Base-by-base conservation (phyloP, 2,888 invertebrate genomes). In the Sussaba pulchella region DNA sequence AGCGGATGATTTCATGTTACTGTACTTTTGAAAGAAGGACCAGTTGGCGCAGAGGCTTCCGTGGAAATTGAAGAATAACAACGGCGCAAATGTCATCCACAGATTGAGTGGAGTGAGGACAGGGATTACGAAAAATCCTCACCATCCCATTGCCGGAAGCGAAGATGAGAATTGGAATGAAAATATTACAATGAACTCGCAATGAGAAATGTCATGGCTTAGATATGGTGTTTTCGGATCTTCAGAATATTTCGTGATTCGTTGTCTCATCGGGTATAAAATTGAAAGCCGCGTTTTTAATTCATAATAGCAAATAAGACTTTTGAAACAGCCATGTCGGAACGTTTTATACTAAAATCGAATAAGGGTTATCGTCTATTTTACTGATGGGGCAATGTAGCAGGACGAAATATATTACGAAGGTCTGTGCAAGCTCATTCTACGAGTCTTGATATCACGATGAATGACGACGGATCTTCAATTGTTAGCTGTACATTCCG, bases 141-240 rank as follows among this genome's bases (percentile, higher is more conserved):
- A 14, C 17, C 17, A 21, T 24, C 6, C n/a, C 14, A 41, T 41
- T 24, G 39, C 26, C 14, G 4, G 12, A 39, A n/a, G n/a, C n/a
- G 54, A 47, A 24, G n/a, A 9, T 50, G 64, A 57, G 61, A 70
- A 64, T 39, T 64, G 83, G 84, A 84, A 85, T 85, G 86, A 85
- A 86, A 85, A 84, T 85, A 84, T 85, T 31, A 87, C 87, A 87
- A 88, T 86, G 85, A 85, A 87, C 88, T 87, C 88, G 85, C 85
- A 87, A 88, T 89, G 88, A 88, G 83, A 84, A 76, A 72, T 69
- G 64, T 66, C 77, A 83, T 72, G 74, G 77, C 74, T 76, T 21
- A 50, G 47, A 75, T 78, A 70, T 80, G 47, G 79, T 69, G 78
- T 80, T 83, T 71, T 79, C 39, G 47, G 52, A 63, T 64, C 24